phyloP scores from a whole-genome alignment of 1,140 invertebrate species.

The Ladona fulva region DNA sequence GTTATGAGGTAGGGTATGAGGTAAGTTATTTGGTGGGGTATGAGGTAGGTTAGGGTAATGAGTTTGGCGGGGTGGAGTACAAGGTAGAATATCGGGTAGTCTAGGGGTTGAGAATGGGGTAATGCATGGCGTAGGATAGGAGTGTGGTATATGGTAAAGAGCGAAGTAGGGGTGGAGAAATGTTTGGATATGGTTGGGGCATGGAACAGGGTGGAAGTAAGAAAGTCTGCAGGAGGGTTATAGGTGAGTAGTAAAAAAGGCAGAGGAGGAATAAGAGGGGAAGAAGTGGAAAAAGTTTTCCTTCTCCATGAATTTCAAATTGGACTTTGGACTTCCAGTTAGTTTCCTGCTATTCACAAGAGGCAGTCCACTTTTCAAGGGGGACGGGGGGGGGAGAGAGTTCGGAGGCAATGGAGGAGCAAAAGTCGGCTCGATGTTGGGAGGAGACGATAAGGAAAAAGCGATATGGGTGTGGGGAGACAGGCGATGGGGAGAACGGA shows the following conservation, averaged over 20 bases:
- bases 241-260: background rate
- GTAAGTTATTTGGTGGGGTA: too few species aligned
- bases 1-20: too few species aligned
- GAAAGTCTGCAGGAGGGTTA: background rate
- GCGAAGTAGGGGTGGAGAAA: background rate
- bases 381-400: background rate
- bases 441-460: too few species aligned
- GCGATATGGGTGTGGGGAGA: too few species aligned
- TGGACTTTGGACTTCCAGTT: slow-evolving; percentile 8
- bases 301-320: slow-evolving; percentile 7
- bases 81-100: too few species aligned
- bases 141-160: too few species aligned
- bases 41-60: too few species aligned
- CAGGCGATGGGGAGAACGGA: too few species aligned
- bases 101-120: too few species aligned
- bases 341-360: background rate
- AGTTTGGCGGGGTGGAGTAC: too few species aligned
- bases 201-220: background rate
- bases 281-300: slow-evolving; percentile 3
- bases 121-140: too few species aligned
- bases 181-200: background rate
- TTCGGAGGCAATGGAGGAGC: background rate
- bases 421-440: too few species aligned
- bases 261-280: background rate
- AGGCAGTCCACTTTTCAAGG: background rate